A percentile compares a stretch with the other conserved stretches of the same genome.
Conservation (phyloP, 2,888 invertebrate genomes). For the Dioctria rufipes region DNA sequence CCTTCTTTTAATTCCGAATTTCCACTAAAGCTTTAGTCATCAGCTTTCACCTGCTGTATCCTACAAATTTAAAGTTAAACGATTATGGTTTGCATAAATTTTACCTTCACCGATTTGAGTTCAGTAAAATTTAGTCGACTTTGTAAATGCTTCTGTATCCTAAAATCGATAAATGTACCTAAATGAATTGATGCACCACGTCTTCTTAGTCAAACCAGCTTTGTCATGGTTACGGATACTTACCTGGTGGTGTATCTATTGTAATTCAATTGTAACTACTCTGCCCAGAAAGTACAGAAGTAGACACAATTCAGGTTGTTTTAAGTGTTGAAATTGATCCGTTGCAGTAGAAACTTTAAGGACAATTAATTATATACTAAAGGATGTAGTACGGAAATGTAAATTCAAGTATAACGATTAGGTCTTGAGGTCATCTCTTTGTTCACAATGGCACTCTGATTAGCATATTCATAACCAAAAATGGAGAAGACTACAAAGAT, state of each 20-base stretch:
- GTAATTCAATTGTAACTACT: constrained; percentile 39
- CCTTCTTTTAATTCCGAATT: background rate
- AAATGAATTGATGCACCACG: background rate
- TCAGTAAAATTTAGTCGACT: constrained; percentile 16
- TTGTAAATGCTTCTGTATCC: background rate
- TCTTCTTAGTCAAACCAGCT: background rate
- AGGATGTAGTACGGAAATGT: background rate
- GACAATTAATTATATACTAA: background rate
- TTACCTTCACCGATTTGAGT: background rate
- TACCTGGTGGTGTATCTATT: background rate
- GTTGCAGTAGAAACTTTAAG: background rate
- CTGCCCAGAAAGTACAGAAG: background rate
- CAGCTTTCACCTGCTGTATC: constrained; percentile 1
- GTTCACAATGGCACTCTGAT: background rate
- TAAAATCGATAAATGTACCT: constrained; percentile 27
- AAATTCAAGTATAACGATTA: background rate
- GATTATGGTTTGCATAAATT: background rate
- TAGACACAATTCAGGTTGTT: background rate
- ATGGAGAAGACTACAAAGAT: background rate
- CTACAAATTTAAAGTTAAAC: background rate
- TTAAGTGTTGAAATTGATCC: background rate
- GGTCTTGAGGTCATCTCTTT: background rate
- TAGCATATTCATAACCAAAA: background rate
- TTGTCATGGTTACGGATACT: constrained; percentile 2
- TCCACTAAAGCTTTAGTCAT: constrained; percentile 3